A percentile compares a stretch with the other conserved stretches of the same genome.
phyloP scores from a whole-genome alignment of 1,140 invertebrate species.

The Pseudomyrmex pallidus region DNA sequence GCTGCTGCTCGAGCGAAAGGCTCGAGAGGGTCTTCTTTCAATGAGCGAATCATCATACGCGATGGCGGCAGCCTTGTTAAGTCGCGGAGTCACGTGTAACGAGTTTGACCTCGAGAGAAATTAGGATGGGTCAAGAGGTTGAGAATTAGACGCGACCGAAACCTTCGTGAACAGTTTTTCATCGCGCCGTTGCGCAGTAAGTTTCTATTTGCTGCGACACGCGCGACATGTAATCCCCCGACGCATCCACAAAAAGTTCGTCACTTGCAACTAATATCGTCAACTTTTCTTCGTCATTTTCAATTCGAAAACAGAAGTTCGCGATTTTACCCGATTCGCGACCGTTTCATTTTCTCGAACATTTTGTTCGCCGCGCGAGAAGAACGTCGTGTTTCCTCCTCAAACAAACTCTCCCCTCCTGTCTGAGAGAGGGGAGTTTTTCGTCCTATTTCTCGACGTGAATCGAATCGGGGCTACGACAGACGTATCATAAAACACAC shows the following conservation, averaged over 20 bases:
- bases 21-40: constrained; percentile 35
- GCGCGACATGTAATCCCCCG: too few species aligned
- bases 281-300: background rate
- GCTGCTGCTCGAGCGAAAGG: background rate
- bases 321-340: too few species aligned
- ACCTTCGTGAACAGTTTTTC: background rate
- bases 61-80: constrained; percentile 32
- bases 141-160: background rate
- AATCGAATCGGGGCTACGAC: constrained; percentile 23
- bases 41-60: constrained; percentile 31
- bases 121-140: constrained; percentile 30
- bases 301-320: too few species aligned
- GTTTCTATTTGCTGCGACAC: too few species aligned
- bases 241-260: background rate
- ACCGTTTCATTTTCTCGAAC: background rate
- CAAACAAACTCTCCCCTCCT: background rate
- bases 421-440: background rate
- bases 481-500: constrained; percentile 4
- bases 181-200: background rate
- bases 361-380: background rate
- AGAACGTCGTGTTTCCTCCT: too few species aligned
- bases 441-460: background rate
- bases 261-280: background rate
- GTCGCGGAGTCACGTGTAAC: constrained; percentile 11
- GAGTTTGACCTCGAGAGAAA: constrained; percentile 43